Base-by-base conservation (phyloP, 2,888 invertebrate genomes). In the Pteria penguin region DNA sequence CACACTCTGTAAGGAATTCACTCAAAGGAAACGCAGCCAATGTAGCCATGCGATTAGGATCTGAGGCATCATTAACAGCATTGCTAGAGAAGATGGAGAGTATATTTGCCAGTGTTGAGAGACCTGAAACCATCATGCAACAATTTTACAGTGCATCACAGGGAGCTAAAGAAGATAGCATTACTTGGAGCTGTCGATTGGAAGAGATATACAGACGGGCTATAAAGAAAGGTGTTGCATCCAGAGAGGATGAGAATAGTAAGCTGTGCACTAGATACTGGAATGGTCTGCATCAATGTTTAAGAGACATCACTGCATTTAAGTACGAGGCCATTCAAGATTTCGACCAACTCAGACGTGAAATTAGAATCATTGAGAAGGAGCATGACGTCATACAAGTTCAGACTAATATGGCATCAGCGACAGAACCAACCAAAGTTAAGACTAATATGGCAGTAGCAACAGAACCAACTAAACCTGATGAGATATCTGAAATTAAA, bases 361-460 rank as follows among this genome's bases (percentile, higher is more conserved):
- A 66, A 26, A n/a, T 66, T 11, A 33, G 66, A 2, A 24, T 36
- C 26, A 66, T 66, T n/a, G 66, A 62, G 32, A 57, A 57, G 57
- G 57, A 57, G 57, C 57, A 57, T 57, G 57, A 18, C 8, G 22
- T 22, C 24, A 57, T n/a, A 22, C 11, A 57, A 22, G 57, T 8
- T 57, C 24, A 22, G 22, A 8, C n/a, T 22, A 18, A 57, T 22
- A 57, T 57, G 57, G n/a, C n/a, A n/a, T n/a, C n/a, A n/a, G n/a
- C n/a, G n/a, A n/a, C n/a, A n/a, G n/a, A n/a, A n/a, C n/a, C n/a
- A n/a, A n/a, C n/a, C n/a, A n/a, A n/a, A n/a, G n/a, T n/a, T n/a
- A n/a, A n/a, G n/a, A n/a, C n/a, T n/a, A n/a, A n/a, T n/a, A n/a
- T n/a, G n/a, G 57, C 57, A 8, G 22, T 57, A 14, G 8, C 57